Base-by-base conservation (phyloP, 2,797 vertebrate species). In the Anabacerthia variegaticeps region DNA sequence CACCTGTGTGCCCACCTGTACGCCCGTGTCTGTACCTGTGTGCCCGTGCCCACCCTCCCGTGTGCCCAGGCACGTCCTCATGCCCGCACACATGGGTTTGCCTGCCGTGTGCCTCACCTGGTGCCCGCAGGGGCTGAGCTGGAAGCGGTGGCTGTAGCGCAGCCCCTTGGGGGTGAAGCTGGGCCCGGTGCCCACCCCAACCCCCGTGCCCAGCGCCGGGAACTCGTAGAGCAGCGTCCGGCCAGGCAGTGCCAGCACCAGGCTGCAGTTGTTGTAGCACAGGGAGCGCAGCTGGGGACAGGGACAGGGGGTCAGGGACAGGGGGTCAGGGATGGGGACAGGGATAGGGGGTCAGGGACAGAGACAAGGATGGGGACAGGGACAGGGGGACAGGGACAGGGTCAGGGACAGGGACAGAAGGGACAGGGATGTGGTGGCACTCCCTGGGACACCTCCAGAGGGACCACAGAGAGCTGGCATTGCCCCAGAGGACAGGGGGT, bases 121-220 rank as follows among this genome's bases (percentile, higher is more conserved):
- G 85, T 98, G 97, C 54, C 99, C 99, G 87, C 99, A 99, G 77
- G 99, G 98, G 65, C 97, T 98, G 90, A 99, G 62, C 91, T 97
- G 99, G 96, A 99, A 99, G 86, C 95, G 97, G 46, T 99, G 98
- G 93, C 98, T 98, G 92, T 99, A 99, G 82, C 97, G 98, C 88
- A 99, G 98, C 76, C 99, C 99, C 97, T 98, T 99, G 92, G 87
- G 98, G 87, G 99, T 99, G 97, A 99, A 99, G 80, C 98, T 98
- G 9, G 98, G 98, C 28, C 96, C 97, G 85, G 98, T 98, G 66
- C 98, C 85, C 94, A 99, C 97, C 30, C 97, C 83, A 2, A 98
- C 92, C 39, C 97, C 75, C 12, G 98, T 96, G 46, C 97, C 95
- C 97, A 99, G 95, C 12, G 96, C 92, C 12, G 98, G 98, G 96